Percentiles rank a stretch among this genome's conserved stretches.
Conservation (phyloP, 2,113 vertebrate species). For the Trachemys scripta region DNA sequence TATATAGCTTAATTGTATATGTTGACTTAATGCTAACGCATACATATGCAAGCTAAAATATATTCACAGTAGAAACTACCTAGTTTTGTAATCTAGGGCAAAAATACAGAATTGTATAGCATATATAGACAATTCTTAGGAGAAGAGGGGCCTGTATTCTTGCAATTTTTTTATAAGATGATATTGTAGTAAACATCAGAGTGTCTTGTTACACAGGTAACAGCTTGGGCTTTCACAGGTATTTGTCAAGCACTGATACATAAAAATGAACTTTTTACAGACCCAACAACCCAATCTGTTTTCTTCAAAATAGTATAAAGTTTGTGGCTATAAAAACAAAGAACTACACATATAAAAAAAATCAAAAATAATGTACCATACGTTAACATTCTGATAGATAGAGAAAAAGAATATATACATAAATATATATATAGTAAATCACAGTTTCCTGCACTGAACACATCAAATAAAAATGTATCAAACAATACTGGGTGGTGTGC, state of each 20-base stretch:
- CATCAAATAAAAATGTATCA: constrained; percentile 76
- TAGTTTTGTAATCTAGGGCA: neutral
- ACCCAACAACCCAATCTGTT: constrained; percentile 10
- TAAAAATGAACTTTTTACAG: constrained; percentile 59
- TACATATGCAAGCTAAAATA: neutral
- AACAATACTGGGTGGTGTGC: constrained; percentile 75
- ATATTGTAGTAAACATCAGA: constrained; percentile 66
- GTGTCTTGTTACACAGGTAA: constrained; percentile 60
- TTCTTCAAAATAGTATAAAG: constrained; percentile 52
- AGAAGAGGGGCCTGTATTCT: constrained; percentile 32
- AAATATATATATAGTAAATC: constrained; percentile 74
- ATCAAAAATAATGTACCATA: constrained; percentile 72
- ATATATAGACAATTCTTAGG: constrained; percentile 16
- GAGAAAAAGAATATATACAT: constrained; percentile 74
- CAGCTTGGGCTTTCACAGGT: constrained; percentile 47
- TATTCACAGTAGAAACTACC: neutral
- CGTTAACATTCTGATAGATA: constrained; percentile 65
- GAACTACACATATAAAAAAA: constrained; percentile 68
- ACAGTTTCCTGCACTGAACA: constrained; percentile 82
- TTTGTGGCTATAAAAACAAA: constrained; percentile 68
- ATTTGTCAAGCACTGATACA: constrained; percentile 44
- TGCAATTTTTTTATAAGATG: constrained; percentile 52
- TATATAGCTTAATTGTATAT: neutral
- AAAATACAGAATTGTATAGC: constrained; percentile 6
- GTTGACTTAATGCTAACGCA: neutral